Evolutionary conservation across 1,140 invertebrate species (phyloP).

Genomic region (Wiebesia pumilae): DNA sequence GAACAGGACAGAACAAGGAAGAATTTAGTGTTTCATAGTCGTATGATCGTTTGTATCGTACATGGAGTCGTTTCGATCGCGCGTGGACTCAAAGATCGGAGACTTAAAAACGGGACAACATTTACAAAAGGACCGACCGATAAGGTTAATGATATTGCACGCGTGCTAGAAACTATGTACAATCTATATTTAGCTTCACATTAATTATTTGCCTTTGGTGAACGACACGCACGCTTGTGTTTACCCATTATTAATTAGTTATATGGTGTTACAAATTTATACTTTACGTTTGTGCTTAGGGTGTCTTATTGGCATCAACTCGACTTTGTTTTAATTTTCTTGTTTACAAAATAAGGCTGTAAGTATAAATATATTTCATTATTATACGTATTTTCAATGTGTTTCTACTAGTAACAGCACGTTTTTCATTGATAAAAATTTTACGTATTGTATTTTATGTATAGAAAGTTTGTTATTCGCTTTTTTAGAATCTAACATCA

Average conservation of each 20-base stretch:
- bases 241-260: neutral
- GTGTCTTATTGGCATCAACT: neutral
- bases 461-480: neutral
- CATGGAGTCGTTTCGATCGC: slow-evolving; percentile 1
- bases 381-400: neutral
- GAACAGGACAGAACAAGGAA: neutral
- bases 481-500: slow-evolving; percentile 35
- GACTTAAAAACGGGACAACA: slow-evolving; percentile 25
- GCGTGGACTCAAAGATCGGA: neutral
- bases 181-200: neutral
- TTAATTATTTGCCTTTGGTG: neutral
- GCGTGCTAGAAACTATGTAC: neutral
- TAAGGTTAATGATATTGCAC: neutral
- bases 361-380: neutral
- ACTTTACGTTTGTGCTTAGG: slow-evolving; percentile 8
- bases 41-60: neutral
- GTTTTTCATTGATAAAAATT: neutral
- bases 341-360: slow-evolving; percentile 2
- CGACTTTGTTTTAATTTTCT: neutral
- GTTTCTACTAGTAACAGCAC: neutral
- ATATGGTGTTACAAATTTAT: neutral
- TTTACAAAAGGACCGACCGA: neutral
- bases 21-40: neutral
- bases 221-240: neutral
- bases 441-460: neutral